Base-by-base conservation (phyloP, 2,888 invertebrate genomes). In the Nephrotoma appendiculata region DNA sequence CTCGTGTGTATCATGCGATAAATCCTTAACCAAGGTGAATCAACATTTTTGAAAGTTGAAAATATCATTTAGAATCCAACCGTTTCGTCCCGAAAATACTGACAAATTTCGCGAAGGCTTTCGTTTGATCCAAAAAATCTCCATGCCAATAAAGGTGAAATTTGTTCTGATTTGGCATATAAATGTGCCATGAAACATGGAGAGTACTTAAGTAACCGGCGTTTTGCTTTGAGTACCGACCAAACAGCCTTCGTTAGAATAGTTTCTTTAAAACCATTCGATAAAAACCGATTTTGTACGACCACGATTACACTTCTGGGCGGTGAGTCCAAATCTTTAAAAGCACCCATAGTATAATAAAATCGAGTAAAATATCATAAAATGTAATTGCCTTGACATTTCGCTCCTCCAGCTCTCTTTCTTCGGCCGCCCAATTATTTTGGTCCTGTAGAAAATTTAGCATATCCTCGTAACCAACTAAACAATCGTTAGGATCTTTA, bases 141-240 rank as follows among this genome's bases (percentile, higher is more conserved):
- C 98, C 99, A 99, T 0, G 98, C 98, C 89, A 99, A 93, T 19
- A 98, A 94, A 1, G 99, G 99, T 85, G 97, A 95, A 88, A 98
- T 93, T 91, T 98, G 97, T 90, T 98, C 98, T 0, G 97, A 97
- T 89, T 99, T 96, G n/a, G 96, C 96, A 92, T 99, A 99, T 92
- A 99, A 99, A 91, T 98, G 98, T 2, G 98, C 95, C 94, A 99
- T 97, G 92, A 99, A 99, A 0, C 99, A 99, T 90, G 97, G 95
- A 0, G 96, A 96, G 91, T 95, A 96, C 91, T 96, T 96, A 6
- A 99, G 93, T 94, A 98, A 95, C 88, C 97, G 94, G 88, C 97
- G 94, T 92, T 99, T 99, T 0, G 98, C 98, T 92, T 98, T 98
- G 87, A 99, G 93, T 44, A 99, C 98, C 0, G 98, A 98, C 99